Evolutionary conservation across 2,797 vertebrate species (phyloP), one percentile per base, ranked within the genome.

Genomic region (Protonibea diacanthus): DNA sequence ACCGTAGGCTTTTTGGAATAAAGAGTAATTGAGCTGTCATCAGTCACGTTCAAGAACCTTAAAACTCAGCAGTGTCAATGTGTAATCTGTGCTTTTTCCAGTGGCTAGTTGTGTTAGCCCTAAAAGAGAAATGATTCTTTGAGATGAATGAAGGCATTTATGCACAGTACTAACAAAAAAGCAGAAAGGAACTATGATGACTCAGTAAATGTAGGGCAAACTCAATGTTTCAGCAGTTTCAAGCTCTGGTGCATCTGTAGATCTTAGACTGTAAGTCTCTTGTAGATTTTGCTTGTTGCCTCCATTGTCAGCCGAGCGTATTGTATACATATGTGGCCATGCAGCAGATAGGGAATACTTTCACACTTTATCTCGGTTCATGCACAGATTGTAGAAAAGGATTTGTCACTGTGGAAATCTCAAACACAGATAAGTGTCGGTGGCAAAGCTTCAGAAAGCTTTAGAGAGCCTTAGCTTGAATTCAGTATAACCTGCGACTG

Each of bases 31-130:
- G 17, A 38, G 33, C 6, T 53, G 42, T 48, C 5, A 14, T 52
- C 15, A 20, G 38, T 47, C 45, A 55, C 11, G 8, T n/a, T 33
- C 11, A 21, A n/a, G 1, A 61, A 63, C 42, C 12, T 17, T 33
- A 27, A 74, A 70, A 45, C 2, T 71, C 18, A 52, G 6, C 6
- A 13, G 27, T 64, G 9, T 57, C 15, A 12, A 27, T 40, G 18
- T 74, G 76, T 52, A 51, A 74, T 72, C 1, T 21, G 15, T 49
- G 13, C 1, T 49, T 70, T 76, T 79, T 60, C 14, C 20, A n/a
- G 38, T 60, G 38, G 57, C 55, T 29, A 18, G 47, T 11, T 61
- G 17, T 23, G 3, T 74, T 48, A 48, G 5, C 6, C 20, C 4
- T 23, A 47, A 69, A 49, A 60, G 40, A 68, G 33, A 58, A 29